Evolutionary conservation across 2,113 vertebrate species (phyloP).

Genomic region (Myrmecobius fasciatus): DNA sequence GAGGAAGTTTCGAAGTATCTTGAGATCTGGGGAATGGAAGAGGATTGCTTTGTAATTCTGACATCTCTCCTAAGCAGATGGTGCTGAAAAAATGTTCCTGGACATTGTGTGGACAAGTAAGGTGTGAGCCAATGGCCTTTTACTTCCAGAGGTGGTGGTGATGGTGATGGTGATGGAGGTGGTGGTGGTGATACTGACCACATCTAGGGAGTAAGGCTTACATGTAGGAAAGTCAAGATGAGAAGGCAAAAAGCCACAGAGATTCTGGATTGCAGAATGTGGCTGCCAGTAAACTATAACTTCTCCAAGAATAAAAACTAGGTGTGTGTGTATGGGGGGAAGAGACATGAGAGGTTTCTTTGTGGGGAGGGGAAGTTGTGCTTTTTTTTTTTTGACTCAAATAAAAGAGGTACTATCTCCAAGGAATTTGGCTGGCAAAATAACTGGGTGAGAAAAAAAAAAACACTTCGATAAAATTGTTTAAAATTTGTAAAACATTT

Average conservation of each 20-base stretch:
- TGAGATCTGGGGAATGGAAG: not conserved
- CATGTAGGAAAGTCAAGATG: slow-evolving; percentile 39
- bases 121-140: slow-evolving; percentile 19
- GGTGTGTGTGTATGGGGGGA: no score
- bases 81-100: not conserved
- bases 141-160: slow-evolving; percentile 40
- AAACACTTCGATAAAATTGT: slow-evolving; percentile 39
- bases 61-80: not conserved
- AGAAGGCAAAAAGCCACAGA: slow-evolving; percentile 65
- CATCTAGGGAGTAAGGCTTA: slow-evolving; percentile 53
- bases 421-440: not conserved
- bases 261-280: slow-evolving; percentile 59
- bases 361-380: slow-evolving; percentile 37
- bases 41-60: slow-evolving; percentile 7
- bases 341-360: not conserved
- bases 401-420: slow-evolving; percentile 12
- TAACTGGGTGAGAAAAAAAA: slow-evolving; percentile 1
- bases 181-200: slow-evolving; percentile 50
- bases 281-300: slow-evolving; percentile 49
- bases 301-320: slow-evolving; percentile 59
- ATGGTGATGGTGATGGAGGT: slow-evolving; percentile 32
- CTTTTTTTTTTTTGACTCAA: slow-evolving; percentile 62
- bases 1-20: not conserved
- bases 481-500: not conserved
- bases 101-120: slow-evolving; percentile 25